Evolutionary conservation across 2,113 vertebrate species (phyloP).

Genomic region (Notechis scutatus): DNA sequence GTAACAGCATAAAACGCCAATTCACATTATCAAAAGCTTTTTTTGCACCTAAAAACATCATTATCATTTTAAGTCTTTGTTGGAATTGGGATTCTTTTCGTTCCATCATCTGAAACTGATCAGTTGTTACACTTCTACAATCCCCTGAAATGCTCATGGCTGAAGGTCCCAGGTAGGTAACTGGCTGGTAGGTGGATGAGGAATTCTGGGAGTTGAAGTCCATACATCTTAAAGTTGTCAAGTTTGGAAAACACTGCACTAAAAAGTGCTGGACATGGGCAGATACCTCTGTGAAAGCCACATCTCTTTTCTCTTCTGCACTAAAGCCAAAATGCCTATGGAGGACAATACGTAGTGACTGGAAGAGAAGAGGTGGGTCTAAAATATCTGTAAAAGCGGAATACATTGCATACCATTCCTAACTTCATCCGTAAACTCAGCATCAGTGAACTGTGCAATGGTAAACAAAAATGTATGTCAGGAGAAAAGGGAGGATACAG

Average conservation of each 20-base stretch:
- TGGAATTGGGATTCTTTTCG: neutral
- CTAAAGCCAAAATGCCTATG: neutral
- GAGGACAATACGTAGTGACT: neutral
- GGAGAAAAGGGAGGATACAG: no score
- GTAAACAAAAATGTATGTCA: no score
- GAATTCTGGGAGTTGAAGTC: no score
- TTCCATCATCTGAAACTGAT: neutral
- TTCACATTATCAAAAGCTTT: no score
- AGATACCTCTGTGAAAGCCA: neutral
- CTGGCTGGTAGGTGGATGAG: no score
- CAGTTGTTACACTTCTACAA: neutral
- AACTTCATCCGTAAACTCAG: no score
- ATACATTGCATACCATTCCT: no score
- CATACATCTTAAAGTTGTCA: neutral
- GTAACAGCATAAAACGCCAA: no score
- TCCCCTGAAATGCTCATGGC: neutral
- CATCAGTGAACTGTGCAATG: no score
- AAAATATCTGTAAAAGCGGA: no score
- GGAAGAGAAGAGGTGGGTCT: neutral
- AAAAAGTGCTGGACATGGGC: neutral
- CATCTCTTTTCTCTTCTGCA: neutral
- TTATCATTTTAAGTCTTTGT: neutral
- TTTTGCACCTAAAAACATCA: no score
- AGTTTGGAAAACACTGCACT: neutral
- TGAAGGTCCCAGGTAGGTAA: neutral